Evolutionary conservation across 37 sponge, comb jelly and placozoan genomes (phyloP).

Genomic region (Haliclona indistincta): DNA sequence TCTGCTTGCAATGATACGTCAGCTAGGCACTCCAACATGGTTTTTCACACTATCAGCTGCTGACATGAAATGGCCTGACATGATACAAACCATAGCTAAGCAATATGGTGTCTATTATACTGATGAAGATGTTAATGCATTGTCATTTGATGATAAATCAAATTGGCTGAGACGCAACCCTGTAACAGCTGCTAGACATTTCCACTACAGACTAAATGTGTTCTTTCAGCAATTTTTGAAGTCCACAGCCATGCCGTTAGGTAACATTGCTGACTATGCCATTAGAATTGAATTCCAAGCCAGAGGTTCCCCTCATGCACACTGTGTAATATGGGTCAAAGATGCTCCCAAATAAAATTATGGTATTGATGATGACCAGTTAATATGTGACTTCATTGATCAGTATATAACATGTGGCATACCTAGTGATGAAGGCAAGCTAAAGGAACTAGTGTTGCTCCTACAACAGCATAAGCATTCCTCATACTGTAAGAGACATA

Average conservation of each 20-base stretch:
- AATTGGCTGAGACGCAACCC: slow-evolving; percentile 17
- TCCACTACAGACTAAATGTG: slow-evolving; percentile 12
- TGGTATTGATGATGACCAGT: not conserved
- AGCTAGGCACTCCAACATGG: slow-evolving; percentile 31
- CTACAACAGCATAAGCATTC: slow-evolving; percentile 12
- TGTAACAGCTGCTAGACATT: slow-evolving; percentile 27
- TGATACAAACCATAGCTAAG: slow-evolving; percentile 12
- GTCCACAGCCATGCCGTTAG: slow-evolving; percentile 4
- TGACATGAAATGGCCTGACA: slow-evolving; percentile 12
- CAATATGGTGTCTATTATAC: slow-evolving; percentile 3
- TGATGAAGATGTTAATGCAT: not conserved
- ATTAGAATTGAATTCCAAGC: slow-evolving; percentile 24
- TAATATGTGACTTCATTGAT: not conserved
- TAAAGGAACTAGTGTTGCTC: not conserved
- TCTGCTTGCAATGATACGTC: slow-evolving; percentile 19
- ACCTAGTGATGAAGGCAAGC: not conserved
- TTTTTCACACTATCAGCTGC: slow-evolving; percentile 17
- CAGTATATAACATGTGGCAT: slow-evolving; percentile 5
- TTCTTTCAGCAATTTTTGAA: slow-evolving; percentile 19
- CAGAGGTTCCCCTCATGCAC: slow-evolving; percentile 27
- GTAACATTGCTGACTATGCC: slow-evolving; percentile 9
- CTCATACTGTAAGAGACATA: not conserved
- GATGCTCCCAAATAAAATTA: slow-evolving; percentile 18
- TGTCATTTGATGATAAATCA: slow-evolving; percentile 9
- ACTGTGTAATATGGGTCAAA: slow-evolving; percentile 3